Evolutionary conservation across 2,113 vertebrate species (phyloP), one percentile per base, ranked within the genome.

Genomic region (Bolborhynchus lineola): DNA sequence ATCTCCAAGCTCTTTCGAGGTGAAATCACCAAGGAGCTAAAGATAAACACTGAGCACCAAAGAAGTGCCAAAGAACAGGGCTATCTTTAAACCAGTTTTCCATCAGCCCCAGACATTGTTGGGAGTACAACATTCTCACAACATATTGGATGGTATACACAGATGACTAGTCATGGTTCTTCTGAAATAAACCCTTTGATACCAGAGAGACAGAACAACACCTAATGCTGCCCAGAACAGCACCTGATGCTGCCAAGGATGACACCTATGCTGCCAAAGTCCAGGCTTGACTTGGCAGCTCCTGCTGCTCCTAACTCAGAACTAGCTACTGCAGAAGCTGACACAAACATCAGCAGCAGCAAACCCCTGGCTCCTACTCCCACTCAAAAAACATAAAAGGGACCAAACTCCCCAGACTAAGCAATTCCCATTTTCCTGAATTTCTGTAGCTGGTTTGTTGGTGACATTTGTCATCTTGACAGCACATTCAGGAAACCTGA

Each of bases 381-480:
- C 57, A 52, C 20, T 33, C 6, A 35, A 25, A 42, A 53, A 53
- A 31, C 50, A 29, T 12, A 33, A 31, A 76, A 19, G 8, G 7
- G 19, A 8, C 16, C n/a, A n/a, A 3, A 26, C 7, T 2, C 14
- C 25, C 50, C 11, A 16, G 76, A 49, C 52, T 29, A 90, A 60
- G 69, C 46, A 86, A 9, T 86, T 76, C 71, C 86, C 76, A 20
- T 16, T 53, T 72, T 90, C 68, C 87, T 91, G 79, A 91, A 96
- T 82, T 94, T 93, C 84, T 90, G 75, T 33, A 90, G 88, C 90
- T 86, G 91, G 86, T 90, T 82, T 68, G 53, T 44, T 55, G 76
- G 85, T 89, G 86, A 86, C 89, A 96, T 97, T 96, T 97, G 92
- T 97, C 95, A 96, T 96, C 42, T 23, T 95, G 96, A 97, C 97